A percentile compares a stretch with the other conserved stretches of the same genome.
phyloP scores from a whole-genome alignment of 2,888 invertebrate genomes.

The Galerucella pusilla region DNA sequence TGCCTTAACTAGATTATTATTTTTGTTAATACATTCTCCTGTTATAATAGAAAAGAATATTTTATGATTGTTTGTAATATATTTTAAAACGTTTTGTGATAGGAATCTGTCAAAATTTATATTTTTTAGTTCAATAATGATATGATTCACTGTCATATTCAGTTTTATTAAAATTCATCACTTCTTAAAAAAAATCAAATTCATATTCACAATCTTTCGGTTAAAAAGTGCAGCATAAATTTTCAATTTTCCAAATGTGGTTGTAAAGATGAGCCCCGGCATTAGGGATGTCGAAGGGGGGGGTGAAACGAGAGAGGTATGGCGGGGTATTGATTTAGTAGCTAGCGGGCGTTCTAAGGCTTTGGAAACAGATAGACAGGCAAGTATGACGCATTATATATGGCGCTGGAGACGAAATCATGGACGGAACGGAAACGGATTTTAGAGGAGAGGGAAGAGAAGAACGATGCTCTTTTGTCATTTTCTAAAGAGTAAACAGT shows the following conservation, averaged over 20 bases:
- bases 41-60: too few relatives aligned
- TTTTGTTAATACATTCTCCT: too few relatives aligned
- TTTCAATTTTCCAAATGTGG: constrained; percentile 57
- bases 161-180: not conserved
- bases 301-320: constrained; percentile 52
- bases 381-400: constrained; percentile 67
- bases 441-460: constrained; percentile 22
- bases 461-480: constrained; percentile 45
- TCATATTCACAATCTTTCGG: constrained; percentile 4
- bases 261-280: constrained; percentile 57
- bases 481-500: constrained; percentile 18
- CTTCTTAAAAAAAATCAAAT: not conserved
- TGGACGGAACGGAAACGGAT: constrained; percentile 32
- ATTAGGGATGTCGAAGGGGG: constrained; percentile 50
- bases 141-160: not conserved
- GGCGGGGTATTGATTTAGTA: constrained; percentile 66
- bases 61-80: too few relatives aligned
- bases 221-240: constrained; percentile 50
- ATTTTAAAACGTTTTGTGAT: not conserved
- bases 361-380: constrained; percentile 65
- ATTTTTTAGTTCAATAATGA: not conserved
- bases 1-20: too few relatives aligned
- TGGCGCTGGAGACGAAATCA: constrained; percentile 66
- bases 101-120: not conserved
- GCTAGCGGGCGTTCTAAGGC: constrained; percentile 65